Conservation (phyloP, 2,113 vertebrate genomes). For the Notiomystis cincta region DNA sequence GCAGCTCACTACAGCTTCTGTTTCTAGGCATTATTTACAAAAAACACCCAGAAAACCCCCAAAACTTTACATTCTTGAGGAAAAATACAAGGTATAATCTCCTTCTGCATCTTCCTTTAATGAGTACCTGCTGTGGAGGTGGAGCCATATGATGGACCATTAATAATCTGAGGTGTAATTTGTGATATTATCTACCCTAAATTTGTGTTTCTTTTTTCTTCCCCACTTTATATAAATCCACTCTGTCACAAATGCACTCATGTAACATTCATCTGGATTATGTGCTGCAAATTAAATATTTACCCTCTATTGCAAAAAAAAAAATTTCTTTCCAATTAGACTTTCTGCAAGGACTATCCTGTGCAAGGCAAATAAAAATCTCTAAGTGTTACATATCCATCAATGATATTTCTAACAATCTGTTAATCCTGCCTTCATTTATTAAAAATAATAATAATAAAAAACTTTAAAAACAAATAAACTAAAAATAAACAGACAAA, state of each 20-base stretch:
- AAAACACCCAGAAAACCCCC: no score
- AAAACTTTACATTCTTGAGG: background rate
- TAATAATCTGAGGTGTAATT: background rate
- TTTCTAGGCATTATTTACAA: background rate
- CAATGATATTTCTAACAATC: background rate
- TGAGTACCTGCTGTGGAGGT: background rate
- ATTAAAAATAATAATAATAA: background rate
- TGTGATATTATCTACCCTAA: background rate
- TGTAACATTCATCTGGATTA: background rate
- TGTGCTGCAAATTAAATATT: background rate
- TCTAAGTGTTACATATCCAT: background rate
- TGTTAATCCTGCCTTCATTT: background rate
- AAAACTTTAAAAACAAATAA: background rate
- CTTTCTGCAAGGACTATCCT: background rate
- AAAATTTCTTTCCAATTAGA: background rate
- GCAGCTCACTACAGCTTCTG: background rate
- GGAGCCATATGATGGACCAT: background rate
- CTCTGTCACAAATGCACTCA: background rate
- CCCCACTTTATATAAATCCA: background rate
- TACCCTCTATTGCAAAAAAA: background rate
- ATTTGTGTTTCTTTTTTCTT: background rate
- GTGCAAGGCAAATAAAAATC: background rate
- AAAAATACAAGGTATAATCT: background rate
- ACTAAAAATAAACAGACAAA: no score
- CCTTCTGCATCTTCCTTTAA: background rate